These are phyloP conservation scores for Laticauda colubrina DNA, from an alignment of 2,113 vertebrate species.

Conservation along the genomic window DNA sequence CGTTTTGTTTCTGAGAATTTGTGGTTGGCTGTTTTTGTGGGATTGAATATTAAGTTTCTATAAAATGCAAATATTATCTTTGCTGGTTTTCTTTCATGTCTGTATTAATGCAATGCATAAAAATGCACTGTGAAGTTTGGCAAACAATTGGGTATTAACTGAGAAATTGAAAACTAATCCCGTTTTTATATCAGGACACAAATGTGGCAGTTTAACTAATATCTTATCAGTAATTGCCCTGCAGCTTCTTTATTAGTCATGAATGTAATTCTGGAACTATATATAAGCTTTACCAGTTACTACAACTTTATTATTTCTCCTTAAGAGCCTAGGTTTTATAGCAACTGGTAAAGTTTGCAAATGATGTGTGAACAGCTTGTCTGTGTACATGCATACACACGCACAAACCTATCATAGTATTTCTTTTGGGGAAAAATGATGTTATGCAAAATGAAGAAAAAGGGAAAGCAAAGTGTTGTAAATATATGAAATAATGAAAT, in stretches of 20 bases:
- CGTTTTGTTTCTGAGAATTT: background rate
- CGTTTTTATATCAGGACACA: background rate
- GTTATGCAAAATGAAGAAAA: background rate
- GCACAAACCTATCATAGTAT: background rate
- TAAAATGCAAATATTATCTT: accelerated
- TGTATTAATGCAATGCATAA: background rate
- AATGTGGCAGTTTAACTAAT: background rate
- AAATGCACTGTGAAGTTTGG: background rate
- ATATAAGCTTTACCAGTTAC: background rate
- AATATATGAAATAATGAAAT: background rate
- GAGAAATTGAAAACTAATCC: background rate
- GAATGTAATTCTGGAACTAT: background rate
- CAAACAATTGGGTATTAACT: background rate
- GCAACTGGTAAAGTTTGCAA: background rate
- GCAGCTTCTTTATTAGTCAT: background rate
- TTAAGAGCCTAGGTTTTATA: background rate
- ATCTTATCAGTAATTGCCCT: background rate
- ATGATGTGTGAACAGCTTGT: background rate
- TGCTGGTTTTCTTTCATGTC: background rate
- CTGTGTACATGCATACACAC: background rate
- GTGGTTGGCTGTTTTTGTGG: background rate
- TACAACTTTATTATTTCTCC: background rate
- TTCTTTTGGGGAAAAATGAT: background rate
- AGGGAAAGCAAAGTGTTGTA: background rate
- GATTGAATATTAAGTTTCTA: background rate